Percentiles rank a stretch among this genome's conserved stretches.
These are phyloP conservation scores for Crocidura indochinensis DNA, from an alignment of 2,797 vertebrate genomes.

Conservation along the genomic window DNA sequence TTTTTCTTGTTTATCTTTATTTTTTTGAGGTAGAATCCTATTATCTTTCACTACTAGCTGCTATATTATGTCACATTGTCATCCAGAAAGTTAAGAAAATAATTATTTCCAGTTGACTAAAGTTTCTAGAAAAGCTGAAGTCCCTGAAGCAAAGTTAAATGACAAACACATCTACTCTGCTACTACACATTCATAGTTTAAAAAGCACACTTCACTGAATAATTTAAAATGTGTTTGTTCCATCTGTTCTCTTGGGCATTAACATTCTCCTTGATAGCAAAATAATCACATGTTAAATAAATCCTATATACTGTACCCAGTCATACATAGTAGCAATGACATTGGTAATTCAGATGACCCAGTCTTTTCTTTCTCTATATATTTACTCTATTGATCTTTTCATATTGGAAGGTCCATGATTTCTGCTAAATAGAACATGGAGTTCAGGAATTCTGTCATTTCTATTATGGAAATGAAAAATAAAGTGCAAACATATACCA, in stretches of 20 bases:
- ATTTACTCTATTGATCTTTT: constrained; percentile 65
- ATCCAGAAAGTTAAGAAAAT: neutral
- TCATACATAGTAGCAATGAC: constrained; percentile 41
- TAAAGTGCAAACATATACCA: constrained; percentile 27
- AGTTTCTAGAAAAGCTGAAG: neutral
- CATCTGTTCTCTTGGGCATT: constrained; percentile 74
- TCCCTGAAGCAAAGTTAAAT: constrained; percentile 62
- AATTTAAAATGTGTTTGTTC: constrained; percentile 73
- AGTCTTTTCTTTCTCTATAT: neutral
- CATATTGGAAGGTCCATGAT: neutral
- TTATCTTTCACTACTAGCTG: neutral
- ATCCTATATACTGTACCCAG: constrained; percentile 34
- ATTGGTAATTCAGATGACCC: constrained; percentile 52
- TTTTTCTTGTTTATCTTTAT: neutral
- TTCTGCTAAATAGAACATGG: constrained; percentile 57
- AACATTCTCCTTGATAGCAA: constrained; percentile 60
- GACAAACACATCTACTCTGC: neutral
- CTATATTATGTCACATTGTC: constrained; percentile 37
- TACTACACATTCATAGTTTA: constrained; percentile 57
- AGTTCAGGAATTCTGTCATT: constrained; percentile 67
- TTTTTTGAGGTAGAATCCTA: neutral
- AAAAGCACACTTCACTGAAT: constrained; percentile 72
- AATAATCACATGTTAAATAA: constrained; percentile 72
- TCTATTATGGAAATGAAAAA: constrained; percentile 68
- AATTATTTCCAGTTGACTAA: neutral